Conservation (phyloP, 53 echinoderm and acorn worm species). For the Echinometra lucunter region DNA sequence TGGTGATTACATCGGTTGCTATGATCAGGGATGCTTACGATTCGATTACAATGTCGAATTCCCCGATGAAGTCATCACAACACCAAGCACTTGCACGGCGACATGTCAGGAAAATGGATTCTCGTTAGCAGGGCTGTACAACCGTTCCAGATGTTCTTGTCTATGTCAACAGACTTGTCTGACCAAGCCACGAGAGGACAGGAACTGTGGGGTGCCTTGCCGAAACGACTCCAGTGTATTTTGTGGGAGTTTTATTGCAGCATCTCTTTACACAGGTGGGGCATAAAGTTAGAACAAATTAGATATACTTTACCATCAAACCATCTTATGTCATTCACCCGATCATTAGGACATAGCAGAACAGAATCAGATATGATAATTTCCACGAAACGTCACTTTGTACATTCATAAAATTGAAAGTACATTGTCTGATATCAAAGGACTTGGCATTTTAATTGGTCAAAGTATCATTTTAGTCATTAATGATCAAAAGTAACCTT, state of each 20-base stretch:
- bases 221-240: background rate
- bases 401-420: too few species aligned
- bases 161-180: background rate
- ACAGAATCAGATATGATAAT: background rate
- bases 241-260: background rate
- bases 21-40: background rate
- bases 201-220: background rate
- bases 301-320: too few species aligned
- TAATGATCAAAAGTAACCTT: too few species aligned
- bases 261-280: background rate
- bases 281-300: background rate
- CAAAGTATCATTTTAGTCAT: too few species aligned
- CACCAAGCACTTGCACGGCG: background rate
- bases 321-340: too few species aligned
- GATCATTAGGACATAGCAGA: background rate
- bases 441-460: too few species aligned
- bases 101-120: constrained; percentile 10
- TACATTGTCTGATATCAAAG: too few species aligned
- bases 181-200: background rate
- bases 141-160: background rate
- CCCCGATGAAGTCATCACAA: background rate
- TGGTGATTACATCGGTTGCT: constrained; percentile 33
- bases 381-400: too few species aligned
- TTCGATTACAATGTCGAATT: background rate
- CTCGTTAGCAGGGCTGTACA: background rate